phyloP scores from a whole-genome alignment of 2,888 invertebrate genomes.

The Drosophila pegasa region DNA sequence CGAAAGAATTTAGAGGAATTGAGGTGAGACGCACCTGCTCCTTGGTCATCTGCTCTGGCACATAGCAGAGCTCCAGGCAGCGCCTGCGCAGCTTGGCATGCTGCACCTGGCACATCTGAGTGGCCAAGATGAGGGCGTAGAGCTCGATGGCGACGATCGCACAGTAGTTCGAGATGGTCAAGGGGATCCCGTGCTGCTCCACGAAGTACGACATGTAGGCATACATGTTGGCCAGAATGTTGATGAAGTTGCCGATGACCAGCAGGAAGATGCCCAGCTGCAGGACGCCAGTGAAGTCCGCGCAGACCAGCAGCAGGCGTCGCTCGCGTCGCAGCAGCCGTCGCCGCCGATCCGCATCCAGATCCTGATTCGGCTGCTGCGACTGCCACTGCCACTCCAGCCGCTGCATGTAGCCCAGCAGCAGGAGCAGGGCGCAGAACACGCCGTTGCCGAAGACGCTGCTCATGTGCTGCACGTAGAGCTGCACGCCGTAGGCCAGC shows the following conservation, averaged over 20 bases:
- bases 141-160: constrained; percentile 64
- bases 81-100: constrained; percentile 53
- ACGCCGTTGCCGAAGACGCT: constrained; percentile 72
- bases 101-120: constrained; percentile 64
- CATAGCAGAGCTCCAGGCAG: constrained; percentile 56
- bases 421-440: constrained; percentile 66
- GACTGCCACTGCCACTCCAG: constrained; percentile 56
- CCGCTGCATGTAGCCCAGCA: constrained; percentile 63
- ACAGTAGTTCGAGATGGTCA: constrained; percentile 75
- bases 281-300: constrained; percentile 50
- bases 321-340: constrained; percentile 54
- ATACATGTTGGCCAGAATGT: constrained; percentile 80
- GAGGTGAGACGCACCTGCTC: constrained; percentile 35
- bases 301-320: constrained; percentile 44
- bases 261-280: constrained; percentile 75
- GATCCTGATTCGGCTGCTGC: not conserved
- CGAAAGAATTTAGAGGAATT: too few relatives aligned
- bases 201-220: constrained; percentile 79
- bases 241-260: constrained; percentile 73
- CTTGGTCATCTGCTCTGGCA: constrained; percentile 41
- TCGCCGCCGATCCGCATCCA: not conserved
- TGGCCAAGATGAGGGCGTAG: constrained; percentile 62
- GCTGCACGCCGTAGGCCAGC: constrained; percentile 66
- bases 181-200: constrained; percentile 60
- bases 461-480: constrained; percentile 74